These are phyloP conservation scores for Leuciscus idus DNA, from an alignment of 2,113 vertebrate genomes.

Conservation along the genomic window DNA sequence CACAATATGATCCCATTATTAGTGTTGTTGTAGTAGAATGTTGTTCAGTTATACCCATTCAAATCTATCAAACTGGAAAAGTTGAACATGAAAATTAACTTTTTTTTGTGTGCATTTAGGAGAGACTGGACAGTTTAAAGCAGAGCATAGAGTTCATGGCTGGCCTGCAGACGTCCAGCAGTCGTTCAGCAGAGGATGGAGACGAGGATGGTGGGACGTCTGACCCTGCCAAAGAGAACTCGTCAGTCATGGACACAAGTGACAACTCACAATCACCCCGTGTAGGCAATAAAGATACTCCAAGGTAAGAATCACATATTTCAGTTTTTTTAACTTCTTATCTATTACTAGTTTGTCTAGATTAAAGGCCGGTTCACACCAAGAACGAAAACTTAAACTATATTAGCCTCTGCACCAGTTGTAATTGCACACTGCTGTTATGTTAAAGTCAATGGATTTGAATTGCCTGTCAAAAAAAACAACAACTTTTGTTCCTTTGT, in stretches of 20 bases:
- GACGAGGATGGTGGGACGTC: slow-evolving; percentile 68
- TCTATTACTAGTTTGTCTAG: neutral
- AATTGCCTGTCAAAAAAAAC: neutral
- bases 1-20: neutral
- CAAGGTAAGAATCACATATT: slow-evolving; percentile 65
- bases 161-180: slow-evolving; percentile 83
- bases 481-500: no score
- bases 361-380: neutral
- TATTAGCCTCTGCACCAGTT: neutral
- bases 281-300: slow-evolving; percentile 77
- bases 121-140: slow-evolving; percentile 92
- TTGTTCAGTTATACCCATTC: neutral
- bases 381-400: neutral
- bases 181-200: slow-evolving; percentile 72
- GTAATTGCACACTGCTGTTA: neutral
- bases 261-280: slow-evolving; percentile 78
- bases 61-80: neutral
- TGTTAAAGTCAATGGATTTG: neutral
- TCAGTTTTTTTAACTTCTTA: neutral
- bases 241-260: slow-evolving; percentile 67
- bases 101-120: slow-evolving; percentile 72
- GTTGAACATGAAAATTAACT: neutral
- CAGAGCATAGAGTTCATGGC: slow-evolving; percentile 98
- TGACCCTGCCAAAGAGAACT: slow-evolving; percentile 72
- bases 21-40: neutral